These are phyloP conservation scores for Stichopus horrens DNA, from an alignment of 53 echinoderm and acorn worm genomes.

Conservation along the genomic window DNA sequence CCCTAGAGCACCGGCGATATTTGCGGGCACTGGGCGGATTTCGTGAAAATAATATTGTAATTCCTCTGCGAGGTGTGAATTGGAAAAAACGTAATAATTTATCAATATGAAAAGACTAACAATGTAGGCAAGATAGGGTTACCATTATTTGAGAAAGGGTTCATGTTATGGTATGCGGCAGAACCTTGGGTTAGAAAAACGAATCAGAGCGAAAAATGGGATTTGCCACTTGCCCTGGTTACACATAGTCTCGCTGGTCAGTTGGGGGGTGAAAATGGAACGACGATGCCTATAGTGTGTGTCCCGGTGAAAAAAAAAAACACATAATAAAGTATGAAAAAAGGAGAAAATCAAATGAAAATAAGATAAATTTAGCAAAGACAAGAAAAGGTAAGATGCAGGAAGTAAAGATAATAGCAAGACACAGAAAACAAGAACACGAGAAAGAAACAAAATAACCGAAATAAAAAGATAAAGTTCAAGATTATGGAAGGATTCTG, in stretches of 20 bases:
- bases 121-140: conserved; percentile 35
- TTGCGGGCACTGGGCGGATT: conserved; percentile 11
- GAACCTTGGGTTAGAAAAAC: conserved; percentile 39
- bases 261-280: neutral
- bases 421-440: neutral
- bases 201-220: conserved; percentile 50
- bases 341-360: neutral
- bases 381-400: no score
- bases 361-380: neutral
- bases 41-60: conserved; percentile 45
- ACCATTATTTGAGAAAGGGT: neutral
- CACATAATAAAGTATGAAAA: neutral
- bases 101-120: conserved; percentile 40
- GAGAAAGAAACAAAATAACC: neutral
- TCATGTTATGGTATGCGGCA: conserved; percentile 38
- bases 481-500: neutral
- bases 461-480: neutral
- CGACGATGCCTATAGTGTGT: neutral
- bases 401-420: no score
- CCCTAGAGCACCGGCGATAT: conserved; percentile 32
- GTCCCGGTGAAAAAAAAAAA: neutral
- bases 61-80: conserved; percentile 34
- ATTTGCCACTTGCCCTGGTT: conserved; percentile 47
- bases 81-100: conserved; percentile 35
- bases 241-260: neutral